These are phyloP conservation scores for Virgularia gustaviana DNA, from an alignment of 92 coral and sea anemone genomes.

Conservation along the genomic window DNA sequence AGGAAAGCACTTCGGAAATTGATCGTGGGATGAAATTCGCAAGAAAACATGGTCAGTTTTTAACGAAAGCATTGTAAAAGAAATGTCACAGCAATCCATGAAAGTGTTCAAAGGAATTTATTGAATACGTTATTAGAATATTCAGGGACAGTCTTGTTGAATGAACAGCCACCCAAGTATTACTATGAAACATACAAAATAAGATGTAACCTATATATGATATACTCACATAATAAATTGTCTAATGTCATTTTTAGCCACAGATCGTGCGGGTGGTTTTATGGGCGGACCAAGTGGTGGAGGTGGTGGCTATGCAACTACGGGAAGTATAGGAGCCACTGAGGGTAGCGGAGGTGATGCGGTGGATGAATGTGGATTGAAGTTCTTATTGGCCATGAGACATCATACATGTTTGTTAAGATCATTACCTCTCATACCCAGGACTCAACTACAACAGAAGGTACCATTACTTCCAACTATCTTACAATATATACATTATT, in stretches of 20 bases:
- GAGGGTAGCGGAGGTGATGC: slow-evolving; percentile 99
- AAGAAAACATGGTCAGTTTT: slow-evolving; percentile 83
- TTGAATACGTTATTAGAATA: too few species aligned
- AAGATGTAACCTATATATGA: background rate
- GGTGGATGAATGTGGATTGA: slow-evolving; percentile 96
- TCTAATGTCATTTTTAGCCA: slow-evolving; percentile 15
- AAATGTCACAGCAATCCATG: too few species aligned
- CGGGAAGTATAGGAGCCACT: slow-evolving; percentile 98
- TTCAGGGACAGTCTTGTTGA: too few species aligned
- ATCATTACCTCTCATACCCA: slow-evolving; percentile 77
- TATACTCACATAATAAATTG: background rate
- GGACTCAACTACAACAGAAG: slow-evolving; percentile 79
- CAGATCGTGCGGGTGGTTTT: slow-evolving; percentile 60
- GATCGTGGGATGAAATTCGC: slow-evolving; percentile 96
- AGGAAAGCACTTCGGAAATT: slow-evolving; percentile 86
- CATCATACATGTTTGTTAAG: slow-evolving; percentile 96
- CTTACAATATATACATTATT: too few species aligned
- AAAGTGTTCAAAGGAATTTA: too few species aligned
- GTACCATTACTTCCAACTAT: too few species aligned
- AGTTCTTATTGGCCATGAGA: slow-evolving; percentile 92
- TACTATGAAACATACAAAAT: background rate
- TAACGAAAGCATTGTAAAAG: too few species aligned
- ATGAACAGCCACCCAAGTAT: background rate
- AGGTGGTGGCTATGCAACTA: slow-evolving; percentile 99
- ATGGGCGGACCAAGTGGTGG: slow-evolving; percentile 99